These are phyloP conservation scores for Rhodeus uyekii DNA, from an alignment of 2,797 vertebrate species.

Conservation along the genomic window DNA sequence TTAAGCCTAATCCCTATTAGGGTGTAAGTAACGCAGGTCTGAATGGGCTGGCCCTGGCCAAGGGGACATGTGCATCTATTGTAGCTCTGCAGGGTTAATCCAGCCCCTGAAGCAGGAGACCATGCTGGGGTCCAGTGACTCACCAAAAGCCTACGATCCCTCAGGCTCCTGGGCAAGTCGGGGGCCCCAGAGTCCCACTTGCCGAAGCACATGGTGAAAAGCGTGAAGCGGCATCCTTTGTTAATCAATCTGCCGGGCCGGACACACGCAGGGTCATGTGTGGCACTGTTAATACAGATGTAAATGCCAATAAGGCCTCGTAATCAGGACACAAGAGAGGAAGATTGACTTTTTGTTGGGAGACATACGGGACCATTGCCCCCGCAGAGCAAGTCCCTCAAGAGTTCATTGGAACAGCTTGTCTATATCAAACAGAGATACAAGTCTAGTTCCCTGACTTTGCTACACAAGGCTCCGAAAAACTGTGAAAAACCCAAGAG, in stretches of 20 bases:
- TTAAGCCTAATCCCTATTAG: slow-evolving; percentile 95
- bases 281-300: slow-evolving; percentile 73
- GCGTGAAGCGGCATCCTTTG: slow-evolving; percentile 76
- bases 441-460: slow-evolving; percentile 25
- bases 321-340: slow-evolving; percentile 78
- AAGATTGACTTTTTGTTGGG: slow-evolving; percentile 73
- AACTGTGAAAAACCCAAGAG: slow-evolving; percentile 8
- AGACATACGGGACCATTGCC: slow-evolving; percentile 57
- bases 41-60: slow-evolving; percentile 81
- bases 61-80: slow-evolving; percentile 89
- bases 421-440: slow-evolving; percentile 41
- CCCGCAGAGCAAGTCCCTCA: slow-evolving; percentile 59
- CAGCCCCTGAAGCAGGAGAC: slow-evolving; percentile 72
- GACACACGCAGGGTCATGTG: slow-evolving; percentile 63
- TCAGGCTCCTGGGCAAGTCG: slow-evolving; percentile 54
- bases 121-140: slow-evolving; percentile 43
- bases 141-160: slow-evolving; percentile 57
- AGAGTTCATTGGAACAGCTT: slow-evolving; percentile 40
- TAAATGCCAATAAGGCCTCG: slow-evolving; percentile 81
- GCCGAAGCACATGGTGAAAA: slow-evolving; percentile 62
- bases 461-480: slow-evolving; percentile 16
- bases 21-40: slow-evolving; percentile 84
- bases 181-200: slow-evolving; percentile 43
- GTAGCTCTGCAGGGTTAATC: slow-evolving; percentile 86
- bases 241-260: slow-evolving; percentile 71